phyloP scores from a whole-genome alignment of 2,888 invertebrate genomes.

The Tenthredo distinguenda region DNA sequence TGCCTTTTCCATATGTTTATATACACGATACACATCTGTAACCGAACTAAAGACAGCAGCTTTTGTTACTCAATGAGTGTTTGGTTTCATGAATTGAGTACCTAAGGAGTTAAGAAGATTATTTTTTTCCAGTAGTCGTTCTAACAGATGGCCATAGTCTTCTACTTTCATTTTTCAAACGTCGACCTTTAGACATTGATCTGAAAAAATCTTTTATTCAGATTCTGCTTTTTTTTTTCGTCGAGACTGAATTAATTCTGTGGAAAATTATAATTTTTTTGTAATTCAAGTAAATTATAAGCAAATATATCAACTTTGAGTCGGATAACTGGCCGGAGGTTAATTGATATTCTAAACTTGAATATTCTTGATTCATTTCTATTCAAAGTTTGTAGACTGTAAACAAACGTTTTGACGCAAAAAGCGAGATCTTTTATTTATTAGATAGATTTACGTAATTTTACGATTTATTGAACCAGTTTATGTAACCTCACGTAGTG shows the following conservation, averaged over 20 bases:
- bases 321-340: neutral
- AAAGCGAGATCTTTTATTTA: neutral
- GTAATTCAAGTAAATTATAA: neutral
- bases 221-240: neutral
- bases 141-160: neutral
- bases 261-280: neutral
- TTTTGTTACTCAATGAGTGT: conserved; percentile 35
- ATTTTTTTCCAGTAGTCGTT: neutral
- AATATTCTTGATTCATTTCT: neutral
- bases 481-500: neutral
- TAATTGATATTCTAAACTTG: neutral
- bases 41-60: conserved; percentile 22
- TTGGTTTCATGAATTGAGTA: conserved; percentile 22
- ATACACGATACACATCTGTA: neutral
- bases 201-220: neutral
- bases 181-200: neutral
- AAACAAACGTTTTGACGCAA: neutral
- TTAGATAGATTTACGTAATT: neutral
- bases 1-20: neutral
- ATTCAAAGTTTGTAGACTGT: neutral
- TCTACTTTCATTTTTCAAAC: neutral
- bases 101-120: conserved; percentile 39
- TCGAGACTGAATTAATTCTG: neutral
- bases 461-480: neutral
- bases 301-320: neutral